Evolutionary conservation across 2,888 invertebrate genomes (phyloP).

Genomic region (Temnothorax unifasciatus): DNA sequence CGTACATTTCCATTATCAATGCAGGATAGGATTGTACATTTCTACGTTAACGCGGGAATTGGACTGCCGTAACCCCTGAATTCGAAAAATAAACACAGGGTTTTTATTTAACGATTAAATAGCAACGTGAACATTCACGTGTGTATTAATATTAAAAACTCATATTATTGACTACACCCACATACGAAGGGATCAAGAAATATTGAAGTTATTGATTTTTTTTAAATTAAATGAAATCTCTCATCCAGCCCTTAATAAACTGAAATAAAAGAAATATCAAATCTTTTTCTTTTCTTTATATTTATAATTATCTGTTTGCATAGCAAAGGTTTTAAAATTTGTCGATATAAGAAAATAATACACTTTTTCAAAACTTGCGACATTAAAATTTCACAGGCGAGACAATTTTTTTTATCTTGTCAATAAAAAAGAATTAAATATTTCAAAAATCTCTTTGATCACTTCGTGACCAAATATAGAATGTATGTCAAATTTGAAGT

Average conservation of each 20-base stretch:
- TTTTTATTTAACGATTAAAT: background rate
- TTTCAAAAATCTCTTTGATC: background rate
- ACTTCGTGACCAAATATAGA: background rate
- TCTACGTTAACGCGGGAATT: background rate
- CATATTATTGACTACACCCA: background rate
- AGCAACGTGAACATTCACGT: background rate
- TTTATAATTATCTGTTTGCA: background rate
- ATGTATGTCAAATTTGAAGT: background rate
- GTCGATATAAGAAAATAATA: background rate
- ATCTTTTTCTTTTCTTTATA: background rate
- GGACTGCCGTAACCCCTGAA: background rate
- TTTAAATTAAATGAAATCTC: background rate
- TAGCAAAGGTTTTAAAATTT: background rate
- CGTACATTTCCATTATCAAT: constrained; percentile 1
- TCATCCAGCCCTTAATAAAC: background rate
- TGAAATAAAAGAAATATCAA: background rate
- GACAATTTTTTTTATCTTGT: background rate
- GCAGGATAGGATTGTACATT: background rate
- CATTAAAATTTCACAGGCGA: background rate
- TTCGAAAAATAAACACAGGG: background rate
- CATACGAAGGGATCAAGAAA: background rate
- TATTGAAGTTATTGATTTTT: background rate
- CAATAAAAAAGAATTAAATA: background rate
- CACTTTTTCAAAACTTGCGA: background rate
- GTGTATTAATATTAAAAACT: background rate